These are phyloP conservation scores for Panagrolaimus sp. DNA, from an alignment of 1,140 invertebrate species.

Conservation along the genomic window DNA sequence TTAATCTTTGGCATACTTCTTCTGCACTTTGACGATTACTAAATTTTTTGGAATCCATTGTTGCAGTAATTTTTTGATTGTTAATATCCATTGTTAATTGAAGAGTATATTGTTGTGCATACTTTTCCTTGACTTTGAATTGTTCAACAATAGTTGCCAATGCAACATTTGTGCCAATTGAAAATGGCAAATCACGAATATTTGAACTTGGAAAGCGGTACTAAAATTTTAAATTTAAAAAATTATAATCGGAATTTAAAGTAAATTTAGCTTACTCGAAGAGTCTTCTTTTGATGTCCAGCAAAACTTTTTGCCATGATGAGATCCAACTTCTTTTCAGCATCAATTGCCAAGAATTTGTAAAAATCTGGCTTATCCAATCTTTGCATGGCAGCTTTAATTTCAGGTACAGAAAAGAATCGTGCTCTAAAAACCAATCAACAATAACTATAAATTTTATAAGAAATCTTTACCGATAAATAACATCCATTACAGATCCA, in stretches of 20 bases:
- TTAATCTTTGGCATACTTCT: no score
- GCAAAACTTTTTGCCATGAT: background rate
- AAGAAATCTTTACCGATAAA: constrained; percentile 10
- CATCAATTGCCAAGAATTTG: background rate
- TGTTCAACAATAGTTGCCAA: constrained; percentile 21
- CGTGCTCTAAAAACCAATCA: background rate
- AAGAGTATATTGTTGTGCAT: no score
- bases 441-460: background rate
- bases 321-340: background rate
- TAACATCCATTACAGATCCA: constrained; percentile 7
- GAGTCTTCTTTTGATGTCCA: background rate
- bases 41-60: no score
- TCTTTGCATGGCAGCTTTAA: background rate
- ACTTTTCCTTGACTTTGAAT: no score
- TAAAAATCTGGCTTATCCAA: background rate
- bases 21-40: no score
- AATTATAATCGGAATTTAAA: no score
- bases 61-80: no score
- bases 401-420: background rate
- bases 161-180: constrained; percentile 69
- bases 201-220: constrained; percentile 73
- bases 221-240: no score
- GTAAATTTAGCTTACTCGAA: background rate
- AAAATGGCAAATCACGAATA: constrained; percentile 94
- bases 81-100: no score